phyloP scores from a whole-genome alignment of 2,113 vertebrate species.

The Ammospiza caudacuta region DNA sequence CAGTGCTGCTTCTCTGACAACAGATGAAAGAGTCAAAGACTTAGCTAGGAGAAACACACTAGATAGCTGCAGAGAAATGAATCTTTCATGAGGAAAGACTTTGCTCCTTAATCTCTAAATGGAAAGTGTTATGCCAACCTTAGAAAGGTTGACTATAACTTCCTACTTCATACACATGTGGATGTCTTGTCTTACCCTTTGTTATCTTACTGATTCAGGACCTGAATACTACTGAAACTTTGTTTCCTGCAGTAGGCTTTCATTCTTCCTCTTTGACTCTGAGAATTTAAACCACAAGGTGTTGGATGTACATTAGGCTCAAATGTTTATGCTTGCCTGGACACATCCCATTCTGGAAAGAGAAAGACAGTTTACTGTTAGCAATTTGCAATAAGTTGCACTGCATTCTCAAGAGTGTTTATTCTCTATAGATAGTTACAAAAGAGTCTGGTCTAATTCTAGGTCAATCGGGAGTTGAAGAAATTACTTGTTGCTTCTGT shows the following conservation, averaged over 20 bases:
- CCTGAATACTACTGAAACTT: not conserved
- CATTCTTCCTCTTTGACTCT: not conserved
- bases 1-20: not conserved
- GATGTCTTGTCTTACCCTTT: not conserved
- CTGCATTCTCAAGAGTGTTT: not conserved
- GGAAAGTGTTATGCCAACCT: not conserved
- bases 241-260: not conserved
- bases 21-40: not conserved
- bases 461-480: conserved; percentile 97
- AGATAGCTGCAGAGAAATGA: not conserved
- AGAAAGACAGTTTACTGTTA: not conserved
- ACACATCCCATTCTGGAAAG: not conserved
- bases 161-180: not conserved
- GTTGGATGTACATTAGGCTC: not conserved
- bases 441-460: not conserved
- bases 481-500: conserved; percentile 95
- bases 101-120: not conserved
- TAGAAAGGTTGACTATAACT: not conserved
- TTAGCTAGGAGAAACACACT: not conserved
- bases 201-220: not conserved
- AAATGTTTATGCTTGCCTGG: not conserved
- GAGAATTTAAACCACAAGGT: not conserved
- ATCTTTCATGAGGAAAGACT: not conserved
- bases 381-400: not conserved
- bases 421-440: not conserved